phyloP scores from a whole-genome alignment of 2,888 invertebrate species.

The Anticlea derivata region DNA sequence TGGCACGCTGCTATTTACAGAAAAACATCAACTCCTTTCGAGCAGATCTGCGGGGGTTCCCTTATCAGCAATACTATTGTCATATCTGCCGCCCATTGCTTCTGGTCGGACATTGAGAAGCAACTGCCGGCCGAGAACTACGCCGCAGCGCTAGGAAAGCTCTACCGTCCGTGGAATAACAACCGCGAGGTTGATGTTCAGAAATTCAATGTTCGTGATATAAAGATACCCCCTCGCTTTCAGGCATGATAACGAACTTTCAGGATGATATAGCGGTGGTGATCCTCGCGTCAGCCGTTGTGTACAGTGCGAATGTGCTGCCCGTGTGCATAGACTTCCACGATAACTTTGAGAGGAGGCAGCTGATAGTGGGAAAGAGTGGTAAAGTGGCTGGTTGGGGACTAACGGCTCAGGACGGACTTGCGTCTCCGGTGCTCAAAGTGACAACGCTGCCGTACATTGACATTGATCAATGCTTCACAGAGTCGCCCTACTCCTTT shows the following conservation, averaged over 20 bases:
- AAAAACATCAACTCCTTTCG: constrained; percentile 57
- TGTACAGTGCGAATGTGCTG: constrained; percentile 61
- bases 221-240: constrained; percentile 71
- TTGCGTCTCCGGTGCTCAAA: constrained; percentile 41
- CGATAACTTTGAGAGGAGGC: constrained; percentile 22
- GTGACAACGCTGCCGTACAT: constrained; percentile 48
- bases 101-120: constrained; percentile 44
- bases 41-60: constrained; percentile 80
- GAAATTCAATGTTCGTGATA: constrained; percentile 46
- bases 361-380: constrained; percentile 34
- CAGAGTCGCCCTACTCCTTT: constrained; percentile 31
- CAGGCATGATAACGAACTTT: constrained; percentile 75
- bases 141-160: constrained; percentile 44
- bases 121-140: constrained; percentile 37
- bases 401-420: constrained; percentile 39
- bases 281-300: constrained; percentile 59
- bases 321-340: constrained; percentile 78
- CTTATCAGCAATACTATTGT: constrained; percentile 57
- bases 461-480: constrained; percentile 26
- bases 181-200: constrained; percentile 41
- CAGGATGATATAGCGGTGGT: constrained; percentile 84
- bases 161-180: constrained; percentile 44
- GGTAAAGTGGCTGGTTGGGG: constrained; percentile 55
- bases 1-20: constrained; percentile 82
- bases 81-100: constrained; percentile 58